Percentiles rank a stretch among this genome's conserved stretches.
These are phyloP conservation scores for Deroplatys truncata DNA, from an alignment of 2,888 invertebrate genomes.

Conservation along the genomic window DNA sequence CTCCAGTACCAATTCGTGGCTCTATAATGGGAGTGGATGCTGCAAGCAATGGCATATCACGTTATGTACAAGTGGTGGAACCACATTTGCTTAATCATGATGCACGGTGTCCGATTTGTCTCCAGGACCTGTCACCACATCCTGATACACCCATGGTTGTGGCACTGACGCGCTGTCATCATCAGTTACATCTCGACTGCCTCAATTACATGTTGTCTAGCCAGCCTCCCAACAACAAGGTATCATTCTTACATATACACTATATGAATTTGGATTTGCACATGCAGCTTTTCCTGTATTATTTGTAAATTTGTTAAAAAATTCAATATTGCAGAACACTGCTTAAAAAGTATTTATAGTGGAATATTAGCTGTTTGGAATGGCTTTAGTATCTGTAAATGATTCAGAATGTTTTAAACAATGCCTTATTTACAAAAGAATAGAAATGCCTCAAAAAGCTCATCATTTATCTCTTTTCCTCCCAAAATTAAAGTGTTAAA, in stretches of 20 bases:
- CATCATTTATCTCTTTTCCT: too few species aligned
- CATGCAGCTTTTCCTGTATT: too few species aligned
- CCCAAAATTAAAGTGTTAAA: too few species aligned
- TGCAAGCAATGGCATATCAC: constrained; percentile 61
- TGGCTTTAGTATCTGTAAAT: too few species aligned
- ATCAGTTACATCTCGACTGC: constrained; percentile 77
- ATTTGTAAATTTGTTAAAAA: not conserved
- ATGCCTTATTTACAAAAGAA: too few species aligned
- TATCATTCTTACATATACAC: too few species aligned
- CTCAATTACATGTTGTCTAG: constrained; percentile 69
- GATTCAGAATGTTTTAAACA: too few species aligned
- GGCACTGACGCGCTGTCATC: constrained; percentile 68
- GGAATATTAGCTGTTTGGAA: too few species aligned
- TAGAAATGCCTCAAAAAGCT: too few species aligned
- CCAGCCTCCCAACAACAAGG: constrained; percentile 45
- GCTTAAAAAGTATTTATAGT: not conserved
- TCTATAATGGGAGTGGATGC: constrained; percentile 49
- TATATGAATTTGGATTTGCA: too few species aligned
- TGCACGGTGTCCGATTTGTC: constrained; percentile 62
- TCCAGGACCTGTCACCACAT: constrained; percentile 51
- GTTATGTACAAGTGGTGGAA: constrained; percentile 64
- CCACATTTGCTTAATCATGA: constrained; percentile 51
- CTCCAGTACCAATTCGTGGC: not conserved
- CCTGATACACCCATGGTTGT: constrained; percentile 53
- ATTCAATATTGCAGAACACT: not conserved